Percentiles rank a stretch among this genome's conserved stretches.
phyloP scores from a whole-genome alignment of 2,797 vertebrate species.

The Apodemus agrarius region DNA sequence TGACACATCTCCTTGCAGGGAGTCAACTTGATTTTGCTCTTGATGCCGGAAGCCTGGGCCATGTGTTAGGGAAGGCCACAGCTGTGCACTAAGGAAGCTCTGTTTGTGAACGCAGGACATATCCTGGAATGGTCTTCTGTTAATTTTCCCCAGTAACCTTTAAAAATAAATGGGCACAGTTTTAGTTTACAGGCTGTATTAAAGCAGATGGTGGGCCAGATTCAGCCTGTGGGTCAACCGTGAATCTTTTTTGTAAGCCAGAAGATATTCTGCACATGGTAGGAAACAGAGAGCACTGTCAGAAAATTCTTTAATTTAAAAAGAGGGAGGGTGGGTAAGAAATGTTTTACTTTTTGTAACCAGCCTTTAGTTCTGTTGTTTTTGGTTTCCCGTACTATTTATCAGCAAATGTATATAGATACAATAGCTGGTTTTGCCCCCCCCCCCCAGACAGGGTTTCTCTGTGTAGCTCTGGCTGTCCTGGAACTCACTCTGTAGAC shows the following conservation, averaged over 20 bases:
- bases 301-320: not conserved
- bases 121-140: not conserved
- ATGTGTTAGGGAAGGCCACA: not conserved
- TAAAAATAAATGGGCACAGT: constrained; percentile 28
- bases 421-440: not conserved
- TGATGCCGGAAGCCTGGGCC: fast-evolving
- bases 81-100: not conserved
- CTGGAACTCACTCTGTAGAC: too few species aligned
- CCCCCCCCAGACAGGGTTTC: too few species aligned
- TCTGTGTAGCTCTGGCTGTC: too few species aligned
- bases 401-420: not conserved
- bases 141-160: not conserved
- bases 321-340: not conserved
- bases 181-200: not conserved
- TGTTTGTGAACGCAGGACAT: not conserved
- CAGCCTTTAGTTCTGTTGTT: not conserved
- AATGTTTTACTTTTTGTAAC: not conserved
- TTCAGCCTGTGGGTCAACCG: not conserved
- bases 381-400: not conserved
- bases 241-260: constrained; percentile 17
- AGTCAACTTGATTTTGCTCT: not conserved
- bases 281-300: not conserved
- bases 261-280: not conserved
- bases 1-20: not conserved
- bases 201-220: not conserved